Evolutionary conservation across 1,140 invertebrate genomes (phyloP).

Genomic region (Apis dorsata): DNA sequence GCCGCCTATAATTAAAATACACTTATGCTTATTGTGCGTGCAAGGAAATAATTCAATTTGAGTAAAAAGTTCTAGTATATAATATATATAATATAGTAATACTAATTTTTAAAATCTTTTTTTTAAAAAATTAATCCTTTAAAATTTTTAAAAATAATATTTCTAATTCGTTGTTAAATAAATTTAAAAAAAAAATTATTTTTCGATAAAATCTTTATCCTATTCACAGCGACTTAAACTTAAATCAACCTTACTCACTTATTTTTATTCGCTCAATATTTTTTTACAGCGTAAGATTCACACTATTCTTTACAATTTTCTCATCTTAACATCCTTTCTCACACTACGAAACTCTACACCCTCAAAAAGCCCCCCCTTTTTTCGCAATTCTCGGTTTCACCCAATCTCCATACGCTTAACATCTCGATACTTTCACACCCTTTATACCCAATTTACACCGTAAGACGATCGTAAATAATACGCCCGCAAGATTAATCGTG

Average conservation of each 20-base stretch:
- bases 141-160: no score
- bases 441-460: neutral
- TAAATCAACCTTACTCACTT: neutral
- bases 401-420: neutral
- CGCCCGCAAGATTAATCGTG: neutral
- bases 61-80: neutral
- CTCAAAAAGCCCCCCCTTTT: neutral
- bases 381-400: neutral
- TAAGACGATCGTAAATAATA: neutral
- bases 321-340: neutral
- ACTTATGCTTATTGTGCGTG: no score
- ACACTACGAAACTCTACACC: neutral
- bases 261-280: no score
- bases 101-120: no score
- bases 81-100: no score
- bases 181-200: no score
- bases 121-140: no score
- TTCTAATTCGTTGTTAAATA: no score
- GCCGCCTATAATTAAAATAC: neutral
- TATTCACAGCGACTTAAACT: no score
- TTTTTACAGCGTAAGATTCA: no score
- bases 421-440: neutral
- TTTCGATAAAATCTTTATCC: no score
- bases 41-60: neutral
- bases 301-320: neutral